Evolutionary conservation across 2,888 invertebrate genomes (phyloP), one percentile per base, ranked within the genome.

Genomic region (Coleophora flavipennella): DNA sequence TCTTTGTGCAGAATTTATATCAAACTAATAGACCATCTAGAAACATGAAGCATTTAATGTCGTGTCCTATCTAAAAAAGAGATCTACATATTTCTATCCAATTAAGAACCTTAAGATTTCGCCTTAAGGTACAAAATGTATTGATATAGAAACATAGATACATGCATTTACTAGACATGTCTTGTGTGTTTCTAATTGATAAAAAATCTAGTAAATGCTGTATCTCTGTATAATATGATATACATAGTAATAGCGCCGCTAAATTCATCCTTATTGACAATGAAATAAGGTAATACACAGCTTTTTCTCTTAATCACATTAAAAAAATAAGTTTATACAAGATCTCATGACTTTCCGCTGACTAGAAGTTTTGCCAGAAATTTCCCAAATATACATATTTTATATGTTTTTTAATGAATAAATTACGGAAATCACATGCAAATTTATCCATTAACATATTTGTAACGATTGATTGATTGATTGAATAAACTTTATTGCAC

Each of bases 211-310:
- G 10, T 11, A 10, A 29, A 29, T 9, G 29, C 10, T 29, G 10
- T 4, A 10, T n/a, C 10, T 29, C 4, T 10, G 4, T 2, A 9
- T n/a, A n/a, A n/a, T 29, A 4, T 29, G 10, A 29, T 29, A 29
- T 8, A 29, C 29, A 36, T 36, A 36, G 37, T 33, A 43, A 36
- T 38, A 36, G 34, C 31, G 35, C 45, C 41, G 56, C 58, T 57
- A 59, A 59, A 54, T 53, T 49, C 54, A 48, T 49, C 54, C 61
- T 63, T 62, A 63, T 57, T 40, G n/a, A 27, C 12, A 47, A 37
- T 31, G 35, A 34, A 53, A 59, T 58, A 62, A 61, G 62, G 57
- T 55, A 54, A 46, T 51, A 52, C 58, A 59, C 57, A 62, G 59
- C 62, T 46, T 49, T 33, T 35, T 33, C 38, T 35, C 38, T 40